phyloP scores from a whole-genome alignment of 1,140 invertebrate species.

The Lasaia peninsularis region DNA sequence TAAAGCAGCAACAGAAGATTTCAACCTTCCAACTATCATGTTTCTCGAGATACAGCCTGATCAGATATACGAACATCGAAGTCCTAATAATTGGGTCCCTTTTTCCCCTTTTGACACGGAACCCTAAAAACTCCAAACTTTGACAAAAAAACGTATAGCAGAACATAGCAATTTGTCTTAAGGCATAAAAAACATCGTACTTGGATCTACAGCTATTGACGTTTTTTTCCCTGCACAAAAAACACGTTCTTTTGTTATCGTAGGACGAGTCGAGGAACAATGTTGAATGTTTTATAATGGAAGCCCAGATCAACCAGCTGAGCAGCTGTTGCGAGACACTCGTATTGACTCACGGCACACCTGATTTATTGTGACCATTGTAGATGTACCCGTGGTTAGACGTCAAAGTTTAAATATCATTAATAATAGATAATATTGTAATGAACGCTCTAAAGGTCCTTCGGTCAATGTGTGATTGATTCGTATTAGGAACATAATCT shows the following conservation, averaged over 20 bases:
- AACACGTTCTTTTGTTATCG: conserved; percentile 19
- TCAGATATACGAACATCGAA: too few species aligned
- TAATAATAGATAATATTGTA: not conserved
- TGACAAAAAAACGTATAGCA: not conserved
- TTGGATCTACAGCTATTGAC: not conserved
- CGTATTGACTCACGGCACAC: conserved; percentile 6
- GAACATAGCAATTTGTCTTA: conserved; percentile 1
- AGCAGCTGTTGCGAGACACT: conserved; percentile 20
- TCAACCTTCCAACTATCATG: too few species aligned
- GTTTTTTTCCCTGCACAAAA: conserved; percentile 3
- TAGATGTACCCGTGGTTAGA: not conserved
- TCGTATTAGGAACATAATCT: too few species aligned
- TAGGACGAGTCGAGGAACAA: conserved; percentile 26
- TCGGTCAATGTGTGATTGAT: too few species aligned
- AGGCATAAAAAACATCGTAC: not conserved
- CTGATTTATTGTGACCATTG: conserved; percentile 8
- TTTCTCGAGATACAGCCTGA: too few species aligned
- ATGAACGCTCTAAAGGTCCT: not conserved
- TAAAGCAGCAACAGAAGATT: too few species aligned
- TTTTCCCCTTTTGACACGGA: too few species aligned
- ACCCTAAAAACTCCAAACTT: too few species aligned
- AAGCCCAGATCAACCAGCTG: conserved; percentile 14
- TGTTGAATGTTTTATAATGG: conserved; percentile 29
- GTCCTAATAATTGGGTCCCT: too few species aligned
- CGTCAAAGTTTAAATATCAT: not conserved